Evolutionary conservation across 2,888 invertebrate species (phyloP), one percentile per base, ranked within the genome.

Genomic region (Pterostichus niger): DNA sequence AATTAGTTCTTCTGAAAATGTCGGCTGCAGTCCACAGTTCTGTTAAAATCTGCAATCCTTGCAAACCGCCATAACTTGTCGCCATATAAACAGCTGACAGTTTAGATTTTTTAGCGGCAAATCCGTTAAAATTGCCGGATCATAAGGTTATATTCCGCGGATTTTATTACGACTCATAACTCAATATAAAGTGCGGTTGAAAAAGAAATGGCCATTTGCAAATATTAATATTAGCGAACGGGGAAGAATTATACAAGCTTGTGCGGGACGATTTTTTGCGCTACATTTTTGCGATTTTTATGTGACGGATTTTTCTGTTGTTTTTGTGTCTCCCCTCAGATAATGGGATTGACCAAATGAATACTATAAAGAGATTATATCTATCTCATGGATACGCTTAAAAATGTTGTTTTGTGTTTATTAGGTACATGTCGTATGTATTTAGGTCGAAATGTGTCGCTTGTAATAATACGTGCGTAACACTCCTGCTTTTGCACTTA

Each of bases 261-360:
- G 31, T 15, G 17, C n/a, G 17, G 49, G 78, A 44, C 59, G 24
- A 44, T 15, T 78, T 78, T 78, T 78, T 78, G 44, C 46, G 10
- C 17, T 4, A 17, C 24, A 78, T 78, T 61, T 78, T 44, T 40
- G 24, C 44, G 10, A 40, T 78, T 78, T 61, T 78, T 40, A 75
- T 75, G 61, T 78, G 61, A 54, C 35, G 15, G 35, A 52, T 15
- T 59, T 46, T 17, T 78, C 54, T 59, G 52, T 61, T 61, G n/a
- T 15, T 44, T 44, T 71, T 71, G 71, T 49, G 17, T 17, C 61
- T 24, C 44, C 24, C 46, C 15, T 54, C 54, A 31, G 35, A 40
- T 35, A 77, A 77, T 77, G 35, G 77, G 77, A 77, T 77, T 77
- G 77, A 56, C 56, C 56, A 77, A 77, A 77, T 77, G 54, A 77